These are phyloP conservation scores for Lordiphosa mommai DNA, from an alignment of 1,140 invertebrate species.

Conservation along the genomic window DNA sequence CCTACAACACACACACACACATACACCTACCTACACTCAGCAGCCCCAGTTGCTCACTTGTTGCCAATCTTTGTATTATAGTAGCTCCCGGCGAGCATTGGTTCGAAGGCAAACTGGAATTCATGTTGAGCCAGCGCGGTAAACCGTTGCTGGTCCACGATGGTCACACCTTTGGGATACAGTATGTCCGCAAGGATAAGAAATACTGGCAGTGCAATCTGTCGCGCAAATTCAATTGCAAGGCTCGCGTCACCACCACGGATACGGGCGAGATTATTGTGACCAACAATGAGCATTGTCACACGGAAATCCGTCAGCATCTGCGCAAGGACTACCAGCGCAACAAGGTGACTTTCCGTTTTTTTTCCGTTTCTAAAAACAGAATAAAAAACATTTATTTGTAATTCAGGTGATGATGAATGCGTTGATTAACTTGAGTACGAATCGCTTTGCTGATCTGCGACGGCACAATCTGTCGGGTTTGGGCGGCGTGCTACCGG, in stretches of 20 bases:
- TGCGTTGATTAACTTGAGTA: constrained; percentile 67
- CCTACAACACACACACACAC: constrained; percentile 8
- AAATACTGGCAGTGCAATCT: constrained; percentile 80
- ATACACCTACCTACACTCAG: not conserved
- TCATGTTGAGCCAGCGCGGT: constrained; percentile 79
- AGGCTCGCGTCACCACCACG: constrained; percentile 78
- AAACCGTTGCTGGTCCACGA: constrained; percentile 79
- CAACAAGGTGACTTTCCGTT: no score
- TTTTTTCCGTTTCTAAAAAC: no score
- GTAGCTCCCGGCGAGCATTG: constrained; percentile 79
- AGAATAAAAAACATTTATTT: no score
- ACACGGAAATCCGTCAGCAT: constrained; percentile 79
- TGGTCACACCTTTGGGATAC: constrained; percentile 78
- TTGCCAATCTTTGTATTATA: constrained; percentile 64
- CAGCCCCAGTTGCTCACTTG: constrained; percentile 23
- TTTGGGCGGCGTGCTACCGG: constrained; percentile 31
- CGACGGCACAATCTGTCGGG: constrained; percentile 47
- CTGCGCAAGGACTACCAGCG: constrained; percentile 79
- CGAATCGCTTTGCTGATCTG: constrained; percentile 40
- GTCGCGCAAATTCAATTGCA: constrained; percentile 79
- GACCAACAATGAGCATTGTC: constrained; percentile 79
- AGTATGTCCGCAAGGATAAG: constrained; percentile 79
- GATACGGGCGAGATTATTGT: constrained; percentile 79
- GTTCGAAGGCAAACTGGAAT: constrained; percentile 79
- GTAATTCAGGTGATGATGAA: no score